These are phyloP conservation scores for Tonatia bakeri DNA, from an alignment of 2,113 vertebrate genomes.

Conservation along the genomic window DNA sequence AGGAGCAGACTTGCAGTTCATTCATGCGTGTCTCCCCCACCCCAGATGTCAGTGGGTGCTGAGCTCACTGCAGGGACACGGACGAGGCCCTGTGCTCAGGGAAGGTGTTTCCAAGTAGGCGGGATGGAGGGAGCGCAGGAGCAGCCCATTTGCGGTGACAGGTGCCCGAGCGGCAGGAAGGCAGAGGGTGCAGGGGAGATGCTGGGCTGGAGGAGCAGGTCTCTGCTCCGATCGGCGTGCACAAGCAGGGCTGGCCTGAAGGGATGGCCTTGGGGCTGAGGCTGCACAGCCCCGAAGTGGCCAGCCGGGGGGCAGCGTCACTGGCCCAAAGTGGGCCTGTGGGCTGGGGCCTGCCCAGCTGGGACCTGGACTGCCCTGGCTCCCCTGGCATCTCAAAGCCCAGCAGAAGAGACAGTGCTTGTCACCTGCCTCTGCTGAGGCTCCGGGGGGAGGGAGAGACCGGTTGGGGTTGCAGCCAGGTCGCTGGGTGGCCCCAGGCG, in stretches of 20 bases:
- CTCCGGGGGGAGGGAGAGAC: neutral
- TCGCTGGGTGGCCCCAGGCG: neutral
- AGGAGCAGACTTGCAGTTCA: rapidly evolving
- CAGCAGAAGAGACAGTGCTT: neutral
- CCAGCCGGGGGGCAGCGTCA: neutral
- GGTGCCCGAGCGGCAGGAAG: neutral
- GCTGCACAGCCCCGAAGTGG: neutral
- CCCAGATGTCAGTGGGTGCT: neutral
- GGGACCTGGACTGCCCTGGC: neutral
- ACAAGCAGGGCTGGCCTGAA: neutral
- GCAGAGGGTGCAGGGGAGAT: neutral
- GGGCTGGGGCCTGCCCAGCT: neutral
- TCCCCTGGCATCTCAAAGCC: neutral
- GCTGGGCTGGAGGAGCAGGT: neutral
- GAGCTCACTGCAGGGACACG: neutral
- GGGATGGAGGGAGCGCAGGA: rapidly evolving
- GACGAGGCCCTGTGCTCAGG: neutral
- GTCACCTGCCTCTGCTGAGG: rapidly evolving
- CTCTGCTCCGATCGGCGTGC: neutral
- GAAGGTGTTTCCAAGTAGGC: neutral
- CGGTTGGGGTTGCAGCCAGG: neutral
- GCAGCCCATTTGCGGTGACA: neutral
- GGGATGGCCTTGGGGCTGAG: neutral
- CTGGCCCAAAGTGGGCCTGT: neutral
- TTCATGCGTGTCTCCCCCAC: rapidly evolving